Percentiles rank a stretch among this genome's conserved stretches.
phyloP scores from a whole-genome alignment of 2,113 vertebrate genomes.

The Seriola dumerili region DNA sequence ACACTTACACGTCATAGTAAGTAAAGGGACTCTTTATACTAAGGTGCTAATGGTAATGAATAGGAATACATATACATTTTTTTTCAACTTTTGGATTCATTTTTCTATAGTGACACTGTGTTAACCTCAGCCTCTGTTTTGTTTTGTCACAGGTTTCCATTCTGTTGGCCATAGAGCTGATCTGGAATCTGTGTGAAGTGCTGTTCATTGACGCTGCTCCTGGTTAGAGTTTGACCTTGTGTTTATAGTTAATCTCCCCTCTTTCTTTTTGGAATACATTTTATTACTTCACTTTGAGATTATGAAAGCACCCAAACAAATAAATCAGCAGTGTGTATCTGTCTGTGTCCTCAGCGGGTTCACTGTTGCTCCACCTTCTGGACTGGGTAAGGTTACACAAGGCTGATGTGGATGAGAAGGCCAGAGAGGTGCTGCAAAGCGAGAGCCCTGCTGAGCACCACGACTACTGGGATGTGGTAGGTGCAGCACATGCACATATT shows the following conservation, averaged over 20 bases:
- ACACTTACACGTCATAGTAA: neutral
- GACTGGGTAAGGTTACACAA: conserved; percentile 96
- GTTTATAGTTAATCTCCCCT: neutral
- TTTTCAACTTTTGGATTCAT: neutral
- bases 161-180: conserved; percentile 94
- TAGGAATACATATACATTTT: neutral
- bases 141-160: conserved; percentile 88
- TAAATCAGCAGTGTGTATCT: neutral
- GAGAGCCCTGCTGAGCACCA: conserved; percentile 90
- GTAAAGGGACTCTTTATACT: neutral
- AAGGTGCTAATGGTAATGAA: no score
- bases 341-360: conserved; percentile 84
- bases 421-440: conserved; percentile 90
- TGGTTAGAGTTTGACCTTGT: conserved; percentile 81
- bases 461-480: conserved; percentile 93
- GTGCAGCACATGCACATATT: conserved; percentile 41
- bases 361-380: conserved; percentile 91
- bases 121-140: conserved; percentile 14
- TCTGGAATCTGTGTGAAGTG: conserved; percentile 99
- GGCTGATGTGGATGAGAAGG: conserved; percentile 91
- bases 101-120: neutral
- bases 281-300: neutral
- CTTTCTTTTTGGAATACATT: neutral
- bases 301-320: neutral
- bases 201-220: conserved; percentile 95